phyloP scores from a whole-genome alignment of 2,888 invertebrate species.

The Volucella zonaria region DNA sequence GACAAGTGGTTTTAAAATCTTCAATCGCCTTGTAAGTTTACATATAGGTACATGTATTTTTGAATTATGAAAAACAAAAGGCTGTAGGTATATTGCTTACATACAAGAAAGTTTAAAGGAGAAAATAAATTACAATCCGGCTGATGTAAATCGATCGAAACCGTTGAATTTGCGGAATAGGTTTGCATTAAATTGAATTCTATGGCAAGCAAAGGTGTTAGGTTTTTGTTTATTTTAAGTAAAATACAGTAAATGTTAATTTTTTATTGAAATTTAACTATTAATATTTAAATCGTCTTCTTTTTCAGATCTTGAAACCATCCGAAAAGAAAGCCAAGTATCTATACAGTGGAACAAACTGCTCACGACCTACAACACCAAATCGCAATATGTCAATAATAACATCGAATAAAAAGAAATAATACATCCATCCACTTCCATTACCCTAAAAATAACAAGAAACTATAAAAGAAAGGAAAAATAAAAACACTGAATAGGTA shows the following conservation, averaged over 20 bases:
- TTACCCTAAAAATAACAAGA: slow-evolving; percentile 79
- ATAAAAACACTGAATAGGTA: slow-evolving; percentile 53
- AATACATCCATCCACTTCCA: slow-evolving; percentile 83
- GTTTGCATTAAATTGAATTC: too few relatives aligned
- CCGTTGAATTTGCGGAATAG: too few relatives aligned
- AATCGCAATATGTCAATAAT: slow-evolving; percentile 88
- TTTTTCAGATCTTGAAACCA: slow-evolving; percentile 96
- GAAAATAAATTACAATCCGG: too few relatives aligned
- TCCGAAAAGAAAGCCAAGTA: slow-evolving; percentile 99
- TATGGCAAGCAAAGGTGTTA: too few relatives aligned
- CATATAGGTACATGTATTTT: too few relatives aligned
- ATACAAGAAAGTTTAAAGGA: too few relatives aligned
- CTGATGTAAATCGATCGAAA: too few relatives aligned
- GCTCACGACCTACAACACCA: slow-evolving; percentile 92
- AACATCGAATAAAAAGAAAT: slow-evolving; percentile 83
- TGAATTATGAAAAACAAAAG: too few relatives aligned
- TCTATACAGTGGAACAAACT: slow-evolving; percentile 95
- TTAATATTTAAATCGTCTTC: not conserved
- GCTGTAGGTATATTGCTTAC: too few relatives aligned
- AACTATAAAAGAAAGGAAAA: slow-evolving; percentile 56
- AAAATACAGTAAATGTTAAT: not conserved
- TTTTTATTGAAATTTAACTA: too few relatives aligned
- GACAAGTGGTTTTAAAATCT: too few relatives aligned
- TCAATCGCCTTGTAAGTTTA: too few relatives aligned
- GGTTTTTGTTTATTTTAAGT: not conserved